Base-by-base conservation (phyloP, 2,113 vertebrate species). In the Colossoma macropomum region DNA sequence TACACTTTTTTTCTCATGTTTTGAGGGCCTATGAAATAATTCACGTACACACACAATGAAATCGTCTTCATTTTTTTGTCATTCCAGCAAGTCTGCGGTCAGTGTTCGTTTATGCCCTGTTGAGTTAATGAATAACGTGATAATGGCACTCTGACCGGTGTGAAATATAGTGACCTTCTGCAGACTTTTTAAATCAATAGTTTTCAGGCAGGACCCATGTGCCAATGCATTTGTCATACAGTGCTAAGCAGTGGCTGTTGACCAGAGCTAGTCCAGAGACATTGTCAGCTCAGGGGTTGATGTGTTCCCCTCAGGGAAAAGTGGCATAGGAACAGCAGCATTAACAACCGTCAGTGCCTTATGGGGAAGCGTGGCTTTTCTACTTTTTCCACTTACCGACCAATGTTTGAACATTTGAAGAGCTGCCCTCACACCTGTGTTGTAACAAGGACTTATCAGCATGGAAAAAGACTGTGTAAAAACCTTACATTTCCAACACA, bases 11-110 rank as follows among this genome's bases (percentile, higher is more conserved):
- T 74, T 75, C 34, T 38, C 2, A 9, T 68, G n/a, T 11, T 81
- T 76, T 3, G 72, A 75, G 50, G 56, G 12, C 27, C 32, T 77
- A 66, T 56, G 73, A 32, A 66, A 76, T 60, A 69, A 82, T 59
- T 82, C 65, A 8, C 80, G 69, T 59, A 38, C 28, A 52, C 50
- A 59, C 13, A 8, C 5, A 34, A 23, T 54, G 30, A 68, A 70
- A n/a, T 50, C 66, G 50, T 76, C 62, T 38, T 25, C 45, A 21
- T 41, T 38, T 25, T 48, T 52, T 30, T 48, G 30, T 52, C 28
- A 45, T 62, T n/a, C 54, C 66, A 38, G 30, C 34, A 38, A 7
- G 34, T 38, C 34, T 4, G 17, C 32, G 54, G n/a, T 60, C 21
- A 28, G 65, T 27, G 30, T 21, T 84, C 28, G 30, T 10, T 54